Conservation (phyloP, 2,888 invertebrate species). For the Patella ulyssiponensis region DNA sequence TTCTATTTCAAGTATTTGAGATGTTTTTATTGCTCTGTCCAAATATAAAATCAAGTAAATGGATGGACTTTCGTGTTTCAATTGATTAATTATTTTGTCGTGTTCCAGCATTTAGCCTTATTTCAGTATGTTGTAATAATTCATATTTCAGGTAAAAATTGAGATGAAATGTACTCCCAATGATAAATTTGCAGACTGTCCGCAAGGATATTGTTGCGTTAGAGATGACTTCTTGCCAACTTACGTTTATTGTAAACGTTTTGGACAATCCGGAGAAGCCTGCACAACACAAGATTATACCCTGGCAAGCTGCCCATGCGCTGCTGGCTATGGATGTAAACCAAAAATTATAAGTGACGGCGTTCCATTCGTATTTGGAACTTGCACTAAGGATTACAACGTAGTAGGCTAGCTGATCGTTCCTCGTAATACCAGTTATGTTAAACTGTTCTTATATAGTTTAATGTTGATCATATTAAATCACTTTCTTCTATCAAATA, state of each 20-base stretch:
- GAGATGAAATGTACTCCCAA: slow-evolving; percentile 35
- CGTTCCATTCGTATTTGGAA: slow-evolving; percentile 39
- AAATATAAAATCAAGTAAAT: too few species aligned
- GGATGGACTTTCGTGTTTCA: too few species aligned
- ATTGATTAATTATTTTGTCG: too few species aligned
- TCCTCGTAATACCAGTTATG: too few species aligned
- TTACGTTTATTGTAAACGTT: slow-evolving; percentile 43
- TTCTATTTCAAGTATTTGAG: too few species aligned
- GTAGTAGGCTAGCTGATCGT: too few species aligned
- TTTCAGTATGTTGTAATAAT: too few species aligned
- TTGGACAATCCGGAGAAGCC: slow-evolving; percentile 26
- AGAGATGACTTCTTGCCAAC: slow-evolving; percentile 44
- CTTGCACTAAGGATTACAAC: slow-evolving; percentile 20
- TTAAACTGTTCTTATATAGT: too few species aligned
- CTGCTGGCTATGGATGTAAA: slow-evolving; percentile 31
- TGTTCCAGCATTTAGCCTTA: too few species aligned
- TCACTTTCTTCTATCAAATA: too few species aligned
- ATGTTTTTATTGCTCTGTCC: too few species aligned
- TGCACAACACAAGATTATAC: slow-evolving; percentile 34
- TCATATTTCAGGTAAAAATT: slow-evolving; percentile 15
- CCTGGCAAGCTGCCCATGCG: slow-evolving; percentile 40
- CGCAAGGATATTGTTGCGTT: slow-evolving; percentile 42
- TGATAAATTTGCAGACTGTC: slow-evolving; percentile 32
- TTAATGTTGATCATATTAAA: too few species aligned
- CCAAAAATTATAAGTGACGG: slow-evolving; percentile 35